phyloP scores from a whole-genome alignment of 1,140 invertebrate genomes.

The Drosophila burlai region DNA sequence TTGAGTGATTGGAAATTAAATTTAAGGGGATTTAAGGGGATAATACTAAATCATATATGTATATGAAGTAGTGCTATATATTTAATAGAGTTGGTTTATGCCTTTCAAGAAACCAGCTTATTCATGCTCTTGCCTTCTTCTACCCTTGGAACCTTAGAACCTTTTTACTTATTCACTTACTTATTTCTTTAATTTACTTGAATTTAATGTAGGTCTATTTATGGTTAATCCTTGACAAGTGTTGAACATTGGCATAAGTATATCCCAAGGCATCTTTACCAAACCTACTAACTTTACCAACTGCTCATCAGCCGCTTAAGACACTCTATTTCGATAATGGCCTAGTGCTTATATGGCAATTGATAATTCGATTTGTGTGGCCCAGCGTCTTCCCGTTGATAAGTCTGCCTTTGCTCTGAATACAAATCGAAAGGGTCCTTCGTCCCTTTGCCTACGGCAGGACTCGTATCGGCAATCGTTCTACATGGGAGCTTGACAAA shows the following conservation, averaged over 20 bases:
- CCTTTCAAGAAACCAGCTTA: not conserved
- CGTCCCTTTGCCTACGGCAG: not conserved
- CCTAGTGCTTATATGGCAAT: constrained; percentile 27
- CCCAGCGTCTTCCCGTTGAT: not conserved
- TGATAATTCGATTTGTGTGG: constrained; percentile 45
- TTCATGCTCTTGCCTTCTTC: no score
- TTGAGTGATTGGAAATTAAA: not conserved
- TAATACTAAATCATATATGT: not conserved
- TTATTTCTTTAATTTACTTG: not conserved
- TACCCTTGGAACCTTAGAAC: not conserved
- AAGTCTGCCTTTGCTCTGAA: constrained; percentile 15
- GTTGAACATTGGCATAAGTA: not conserved
- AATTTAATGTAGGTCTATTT: not conserved
- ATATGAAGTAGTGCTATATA: not conserved
- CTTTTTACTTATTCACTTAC: not conserved
- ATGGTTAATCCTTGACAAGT: not conserved
- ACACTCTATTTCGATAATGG: constrained; percentile 11
- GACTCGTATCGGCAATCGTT: constrained; percentile 3
- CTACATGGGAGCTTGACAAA: constrained; percentile 33
- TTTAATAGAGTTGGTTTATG: not conserved
- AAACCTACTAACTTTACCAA: not conserved
- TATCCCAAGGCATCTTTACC: not conserved
- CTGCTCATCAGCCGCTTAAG: constrained; percentile 7
- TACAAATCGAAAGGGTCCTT: constrained; percentile 38
- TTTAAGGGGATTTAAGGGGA: not conserved